Percentiles rank a stretch among this genome's conserved stretches.
These are phyloP conservation scores for Laspeyria flexula DNA, from an alignment of 2,888 invertebrate genomes.

Conservation along the genomic window DNA sequence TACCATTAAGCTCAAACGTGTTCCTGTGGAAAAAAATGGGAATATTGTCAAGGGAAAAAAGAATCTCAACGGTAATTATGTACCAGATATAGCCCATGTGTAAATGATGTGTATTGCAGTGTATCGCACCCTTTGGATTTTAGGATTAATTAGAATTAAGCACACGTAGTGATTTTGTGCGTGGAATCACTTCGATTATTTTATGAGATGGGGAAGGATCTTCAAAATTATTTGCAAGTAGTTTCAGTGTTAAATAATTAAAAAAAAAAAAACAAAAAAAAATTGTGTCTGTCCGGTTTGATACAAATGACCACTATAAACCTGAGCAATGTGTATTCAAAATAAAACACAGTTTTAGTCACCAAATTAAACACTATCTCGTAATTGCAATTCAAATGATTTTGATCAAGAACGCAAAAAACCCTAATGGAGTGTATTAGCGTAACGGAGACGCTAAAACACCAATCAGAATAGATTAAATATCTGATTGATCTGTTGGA, in stretches of 20 bases:
- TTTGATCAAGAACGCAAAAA: too few species aligned
- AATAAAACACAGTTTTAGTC: too few species aligned
- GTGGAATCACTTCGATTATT: neutral
- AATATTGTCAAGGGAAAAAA: conserved; percentile 47
- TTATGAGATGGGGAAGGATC: conserved; percentile 27
- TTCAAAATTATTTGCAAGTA: neutral
- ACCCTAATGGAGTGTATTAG: too few species aligned
- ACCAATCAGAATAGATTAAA: neutral
- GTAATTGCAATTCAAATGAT: too few species aligned
- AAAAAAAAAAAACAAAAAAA: neutral
- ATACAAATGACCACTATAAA: neutral
- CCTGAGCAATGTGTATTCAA: too few species aligned
- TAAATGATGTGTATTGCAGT: conserved; percentile 43
- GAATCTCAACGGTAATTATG: conserved; percentile 46
- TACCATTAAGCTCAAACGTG: conserved; percentile 38
- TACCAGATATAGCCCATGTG: conserved; percentile 59
- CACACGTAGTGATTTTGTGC: neutral
- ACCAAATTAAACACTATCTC: too few species aligned
- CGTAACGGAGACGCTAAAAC: too few species aligned
- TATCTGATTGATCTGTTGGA: neutral
- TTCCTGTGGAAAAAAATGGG: conserved; percentile 66
- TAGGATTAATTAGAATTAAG: neutral
- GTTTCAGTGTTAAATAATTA: neutral
- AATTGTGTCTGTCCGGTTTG: neutral
- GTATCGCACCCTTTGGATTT: too few species aligned